Conservation (phyloP, 2,888 invertebrate species). For the Laspeyria flexula region DNA sequence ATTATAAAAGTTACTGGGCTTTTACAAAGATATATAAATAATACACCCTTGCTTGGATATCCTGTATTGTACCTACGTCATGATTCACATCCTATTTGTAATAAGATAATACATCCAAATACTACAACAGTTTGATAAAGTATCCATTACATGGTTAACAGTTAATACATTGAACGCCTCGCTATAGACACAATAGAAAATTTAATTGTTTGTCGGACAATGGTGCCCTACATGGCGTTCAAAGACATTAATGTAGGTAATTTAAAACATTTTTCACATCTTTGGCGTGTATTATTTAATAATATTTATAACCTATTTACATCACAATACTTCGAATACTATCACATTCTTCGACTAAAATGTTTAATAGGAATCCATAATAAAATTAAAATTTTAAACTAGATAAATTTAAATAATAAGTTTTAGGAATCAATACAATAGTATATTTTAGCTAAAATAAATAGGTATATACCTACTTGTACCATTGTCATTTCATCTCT, state of each 20-base stretch:
- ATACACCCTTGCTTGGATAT: too few species aligned
- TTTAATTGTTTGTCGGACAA: not conserved
- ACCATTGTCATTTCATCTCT: conserved; percentile 5
- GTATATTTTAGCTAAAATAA: conserved; percentile 6
- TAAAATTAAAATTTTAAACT: conserved; percentile 6
- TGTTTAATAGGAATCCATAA: conserved; percentile 35
- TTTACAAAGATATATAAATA: too few species aligned
- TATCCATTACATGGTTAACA: too few species aligned
- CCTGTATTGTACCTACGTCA: conserved; percentile 20
- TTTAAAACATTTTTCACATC: conserved; percentile 10
- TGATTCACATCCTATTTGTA: too few species aligned
- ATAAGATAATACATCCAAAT: too few species aligned
- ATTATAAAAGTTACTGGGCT: too few species aligned
- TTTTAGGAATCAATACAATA: conserved; percentile 10
- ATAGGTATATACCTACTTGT: conserved; percentile 12
- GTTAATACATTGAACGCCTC: too few species aligned
- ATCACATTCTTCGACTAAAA: conserved; percentile 42
- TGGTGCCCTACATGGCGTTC: too few species aligned
- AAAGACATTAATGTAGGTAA: too few species aligned
- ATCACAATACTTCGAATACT: conserved; percentile 18
- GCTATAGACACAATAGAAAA: conserved; percentile 30
- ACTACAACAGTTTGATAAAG: too few species aligned
- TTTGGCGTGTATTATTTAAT: conserved; percentile 31
- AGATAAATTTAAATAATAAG: too few species aligned
- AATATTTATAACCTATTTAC: conserved; percentile 15